Percentiles rank a stretch among this genome's conserved stretches.
phyloP scores from a whole-genome alignment of 2,113 vertebrate genomes.

The Pterocles orientalis region DNA sequence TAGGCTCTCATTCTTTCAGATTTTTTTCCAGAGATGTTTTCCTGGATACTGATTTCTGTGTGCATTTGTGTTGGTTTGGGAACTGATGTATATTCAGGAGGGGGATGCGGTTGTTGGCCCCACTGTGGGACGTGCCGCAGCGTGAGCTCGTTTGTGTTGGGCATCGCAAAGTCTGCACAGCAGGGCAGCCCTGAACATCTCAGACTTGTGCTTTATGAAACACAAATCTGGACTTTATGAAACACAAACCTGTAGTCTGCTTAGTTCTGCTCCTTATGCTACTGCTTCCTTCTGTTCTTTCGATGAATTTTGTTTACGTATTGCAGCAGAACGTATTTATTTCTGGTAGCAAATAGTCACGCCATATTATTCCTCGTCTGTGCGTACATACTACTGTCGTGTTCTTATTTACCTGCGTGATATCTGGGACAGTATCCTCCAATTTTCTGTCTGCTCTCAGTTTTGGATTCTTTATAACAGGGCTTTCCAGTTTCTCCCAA shows the following conservation, averaged over 20 bases:
- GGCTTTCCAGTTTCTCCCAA: neutral
- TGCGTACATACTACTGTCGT: neutral
- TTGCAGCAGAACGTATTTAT: neutral
- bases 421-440: neutral
- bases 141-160: neutral
- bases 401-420: neutral
- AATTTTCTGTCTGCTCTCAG: neutral
- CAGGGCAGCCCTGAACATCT: neutral
- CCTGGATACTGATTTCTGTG: neutral
- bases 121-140: fast-evolving
- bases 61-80: neutral
- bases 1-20: neutral
- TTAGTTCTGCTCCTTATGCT: neutral
- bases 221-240: neutral
- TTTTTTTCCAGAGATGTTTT: neutral
- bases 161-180: neutral
- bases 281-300: neutral
- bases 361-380: neutral
- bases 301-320: fast-evolving
- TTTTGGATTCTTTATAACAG: neutral
- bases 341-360: neutral
- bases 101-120: neutral
- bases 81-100: neutral
- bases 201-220: neutral
- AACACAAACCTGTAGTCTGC: neutral